A percentile compares a stretch with the other conserved stretches of the same genome.
These are phyloP conservation scores for Telmatherina bonti DNA, from an alignment of 2,797 vertebrate genomes.

Conservation along the genomic window DNA sequence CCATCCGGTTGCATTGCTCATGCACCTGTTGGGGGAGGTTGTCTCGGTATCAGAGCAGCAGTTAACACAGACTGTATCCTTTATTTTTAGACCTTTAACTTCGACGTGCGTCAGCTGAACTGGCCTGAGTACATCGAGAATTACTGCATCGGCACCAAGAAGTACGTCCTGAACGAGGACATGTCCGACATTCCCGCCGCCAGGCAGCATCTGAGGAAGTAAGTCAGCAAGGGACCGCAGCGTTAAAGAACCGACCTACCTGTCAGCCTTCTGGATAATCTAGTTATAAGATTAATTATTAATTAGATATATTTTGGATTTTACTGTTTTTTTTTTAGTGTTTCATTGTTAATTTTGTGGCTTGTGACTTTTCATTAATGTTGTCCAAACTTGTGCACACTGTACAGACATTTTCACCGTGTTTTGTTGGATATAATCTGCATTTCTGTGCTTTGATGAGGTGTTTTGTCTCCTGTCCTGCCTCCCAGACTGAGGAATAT, in stretches of 20 bases:
- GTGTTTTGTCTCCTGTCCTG: neutral
- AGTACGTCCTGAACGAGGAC: slow-evolving; percentile 96
- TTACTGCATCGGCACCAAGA: slow-evolving; percentile 95
- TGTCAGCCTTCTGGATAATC: neutral
- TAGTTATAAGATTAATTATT: too few species aligned
- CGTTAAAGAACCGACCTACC: neutral
- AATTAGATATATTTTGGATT: too few species aligned
- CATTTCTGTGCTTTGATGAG: neutral
- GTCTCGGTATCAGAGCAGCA: neutral
- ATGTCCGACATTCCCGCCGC: slow-evolving; percentile 95
- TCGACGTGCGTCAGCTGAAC: slow-evolving; percentile 94
- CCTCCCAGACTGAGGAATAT: slow-evolving; percentile 91
- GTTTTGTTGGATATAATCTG: too few species aligned
- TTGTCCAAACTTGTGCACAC: too few species aligned
- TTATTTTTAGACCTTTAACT: slow-evolving; percentile 89
- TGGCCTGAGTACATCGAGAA: slow-evolving; percentile 97
- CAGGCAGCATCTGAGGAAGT: slow-evolving; percentile 93
- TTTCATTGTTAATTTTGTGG: too few species aligned
- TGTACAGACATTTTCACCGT: too few species aligned
- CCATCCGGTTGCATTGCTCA: neutral
- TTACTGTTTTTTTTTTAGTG: too few species aligned
- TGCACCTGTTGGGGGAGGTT: neutral
- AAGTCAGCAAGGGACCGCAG: slow-evolving; percentile 53
- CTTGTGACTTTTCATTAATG: too few species aligned
- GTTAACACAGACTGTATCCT: neutral